Evolutionary conservation across 2,797 vertebrate genomes (phyloP).

Genomic region (Hephaestus fuliginosus): DNA sequence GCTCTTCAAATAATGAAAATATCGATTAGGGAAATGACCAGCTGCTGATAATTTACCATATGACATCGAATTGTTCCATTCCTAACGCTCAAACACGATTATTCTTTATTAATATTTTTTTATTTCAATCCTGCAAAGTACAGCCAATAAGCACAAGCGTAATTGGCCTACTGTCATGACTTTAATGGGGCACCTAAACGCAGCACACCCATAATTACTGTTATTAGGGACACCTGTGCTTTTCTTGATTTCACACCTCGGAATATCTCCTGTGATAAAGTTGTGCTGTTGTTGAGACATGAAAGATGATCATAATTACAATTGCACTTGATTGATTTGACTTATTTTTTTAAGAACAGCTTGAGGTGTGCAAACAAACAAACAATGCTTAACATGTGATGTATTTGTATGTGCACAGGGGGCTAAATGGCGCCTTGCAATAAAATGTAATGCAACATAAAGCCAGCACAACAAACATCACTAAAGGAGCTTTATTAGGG

Average conservation of each 20-base stretch:
- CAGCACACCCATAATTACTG: not conserved
- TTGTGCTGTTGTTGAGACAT: not conserved
- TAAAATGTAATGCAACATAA: not conserved
- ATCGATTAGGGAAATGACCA: not conserved
- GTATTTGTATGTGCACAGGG: not conserved
- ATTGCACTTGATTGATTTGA: not conserved
- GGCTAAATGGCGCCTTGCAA: not conserved
- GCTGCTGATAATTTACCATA: not conserved
- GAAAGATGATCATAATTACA: not conserved
- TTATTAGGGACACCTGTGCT: not conserved
- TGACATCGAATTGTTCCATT: not conserved
- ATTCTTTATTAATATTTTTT: too few species aligned
- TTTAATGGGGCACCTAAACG: not conserved
- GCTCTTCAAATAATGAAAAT: too few species aligned
- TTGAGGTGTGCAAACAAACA: not conserved
- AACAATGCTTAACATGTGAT: too few species aligned
- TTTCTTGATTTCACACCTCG: not conserved
- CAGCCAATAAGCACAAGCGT: not conserved
- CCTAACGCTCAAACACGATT: not conserved
- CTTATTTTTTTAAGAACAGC: too few species aligned
- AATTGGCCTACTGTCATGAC: not conserved
- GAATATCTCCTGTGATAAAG: not conserved
- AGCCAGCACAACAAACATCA: not conserved
- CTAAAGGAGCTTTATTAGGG: not conserved
- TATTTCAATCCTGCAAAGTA: not conserved